Base-by-base conservation (phyloP, 2,888 invertebrate genomes). In the Trichacis sp. region DNA sequence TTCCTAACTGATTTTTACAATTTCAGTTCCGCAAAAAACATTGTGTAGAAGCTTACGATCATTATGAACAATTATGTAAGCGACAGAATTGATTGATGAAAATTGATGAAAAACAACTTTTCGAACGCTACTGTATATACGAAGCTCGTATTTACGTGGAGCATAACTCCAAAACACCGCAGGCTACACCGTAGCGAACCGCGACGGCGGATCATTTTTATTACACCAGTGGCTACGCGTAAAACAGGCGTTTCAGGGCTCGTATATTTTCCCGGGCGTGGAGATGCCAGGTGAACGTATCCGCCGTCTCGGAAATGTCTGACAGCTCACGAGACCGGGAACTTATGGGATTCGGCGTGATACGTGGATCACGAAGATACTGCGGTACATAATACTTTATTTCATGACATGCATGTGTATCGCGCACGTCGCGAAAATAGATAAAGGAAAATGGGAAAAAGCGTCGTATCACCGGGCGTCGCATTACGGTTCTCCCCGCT, bases 241-340 rank as follows among this genome's bases (percentile, higher is more conserved):
- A 73, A 73, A 76, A 73, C 70, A 70, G 70, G 68, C 70, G 69
- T 73, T 75, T 70, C 66, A 59, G 66, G 69, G 60, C 68, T 69
- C 71, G 63, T 71, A 69, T 68, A 69, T 69, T 69, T 68, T 64
- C 56, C 61, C 54, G 30, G 52, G 62, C 51, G 57, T 42, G 24
- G 53, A 64, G 61, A 64, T 65, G 60, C 68, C 54, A 51, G 54
- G 54, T 46, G 64, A 60, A 51, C 61, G 52, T 54, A 67, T 52
- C 61, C 51, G 50, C 12, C 51, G 54, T 58, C 56, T 61, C 61
- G 51, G 50, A 53, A 58, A 61, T 53, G 61, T 65, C 61, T 61
- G 57, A 51, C 61, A 60, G 49, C 45, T n/a, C 56, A 53, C 48
- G 20, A 43, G 47, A 9, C 53, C 9, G 48, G 64, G 56, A 54